Conservation (phyloP, 2,113 vertebrate species). For the Hemiscyllium ocellatum region DNA sequence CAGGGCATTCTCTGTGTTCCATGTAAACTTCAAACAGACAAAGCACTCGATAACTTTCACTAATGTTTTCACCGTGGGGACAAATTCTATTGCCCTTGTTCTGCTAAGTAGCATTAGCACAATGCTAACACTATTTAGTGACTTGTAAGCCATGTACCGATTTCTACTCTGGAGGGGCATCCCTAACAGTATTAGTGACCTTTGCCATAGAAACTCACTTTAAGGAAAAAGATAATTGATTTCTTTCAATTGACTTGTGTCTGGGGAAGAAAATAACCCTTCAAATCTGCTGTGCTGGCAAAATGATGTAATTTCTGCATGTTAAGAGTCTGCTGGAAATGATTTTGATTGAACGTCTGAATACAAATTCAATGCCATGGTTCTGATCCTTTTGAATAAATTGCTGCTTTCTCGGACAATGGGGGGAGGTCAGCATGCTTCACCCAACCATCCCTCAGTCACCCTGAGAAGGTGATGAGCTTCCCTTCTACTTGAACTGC, state of each 20-base stretch:
- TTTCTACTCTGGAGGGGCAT: not conserved
- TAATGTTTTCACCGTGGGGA: not conserved
- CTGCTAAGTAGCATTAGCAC: not conserved
- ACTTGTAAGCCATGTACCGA: not conserved
- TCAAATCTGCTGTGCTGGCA: constrained; percentile 12
- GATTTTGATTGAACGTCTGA: not conserved
- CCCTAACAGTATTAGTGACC: not conserved
- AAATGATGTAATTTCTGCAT: not conserved
- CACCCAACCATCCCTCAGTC: not conserved
- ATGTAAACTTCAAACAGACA: not conserved
- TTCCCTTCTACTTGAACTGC: not conserved
- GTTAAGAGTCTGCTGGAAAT: not conserved
- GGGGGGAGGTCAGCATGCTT: not conserved
- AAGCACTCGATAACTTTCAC: not conserved
- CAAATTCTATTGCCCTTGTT: constrained; percentile 1
- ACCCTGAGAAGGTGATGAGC: not conserved
- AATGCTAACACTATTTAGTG: not conserved
- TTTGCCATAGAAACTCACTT: not conserved
- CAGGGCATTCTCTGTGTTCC: not conserved
- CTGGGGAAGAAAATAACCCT: constrained; percentile 21
- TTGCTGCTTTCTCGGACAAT: not conserved
- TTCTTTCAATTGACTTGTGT: not conserved
- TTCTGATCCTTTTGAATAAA: not conserved
- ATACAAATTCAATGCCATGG: not conserved
- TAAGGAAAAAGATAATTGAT: not conserved